A percentile compares a stretch with the other conserved stretches of the same genome.
Conservation (phyloP, 2,797 vertebrate genomes). For the Rousettus madagascariensis region DNA sequence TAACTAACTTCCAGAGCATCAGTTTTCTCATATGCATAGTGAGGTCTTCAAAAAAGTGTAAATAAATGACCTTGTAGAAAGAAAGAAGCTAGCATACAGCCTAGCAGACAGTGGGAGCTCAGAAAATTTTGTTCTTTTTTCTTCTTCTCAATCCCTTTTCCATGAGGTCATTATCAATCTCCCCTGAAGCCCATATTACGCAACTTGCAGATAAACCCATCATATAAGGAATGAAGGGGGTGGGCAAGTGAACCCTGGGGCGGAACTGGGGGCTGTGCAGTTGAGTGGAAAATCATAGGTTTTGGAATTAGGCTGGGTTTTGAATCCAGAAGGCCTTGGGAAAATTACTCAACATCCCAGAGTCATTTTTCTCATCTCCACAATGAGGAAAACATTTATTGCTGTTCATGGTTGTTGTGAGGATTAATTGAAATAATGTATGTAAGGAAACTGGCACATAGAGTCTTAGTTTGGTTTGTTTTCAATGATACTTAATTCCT, state of each 20-base stretch:
- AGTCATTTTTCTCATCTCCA: neutral
- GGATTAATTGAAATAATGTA: slow-evolving; percentile 17
- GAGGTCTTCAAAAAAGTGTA: neutral
- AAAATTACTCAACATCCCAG: slow-evolving; percentile 3
- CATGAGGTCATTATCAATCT: slow-evolving; percentile 17
- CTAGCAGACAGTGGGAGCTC: neutral
- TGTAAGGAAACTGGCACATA: neutral
- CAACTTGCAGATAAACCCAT: slow-evolving; percentile 54
- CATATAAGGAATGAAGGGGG: slow-evolving; percentile 45
- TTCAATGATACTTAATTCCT: neutral
- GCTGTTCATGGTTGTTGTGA: neutral
- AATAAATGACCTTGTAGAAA: neutral
- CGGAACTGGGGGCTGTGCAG: neutral
- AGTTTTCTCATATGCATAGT: neutral
- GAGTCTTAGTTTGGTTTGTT: neutral
- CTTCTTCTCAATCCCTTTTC: neutral
- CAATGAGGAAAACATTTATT: neutral
- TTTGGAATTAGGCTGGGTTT: slow-evolving; percentile 22
- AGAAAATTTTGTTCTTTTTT: neutral
- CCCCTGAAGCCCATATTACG: neutral
- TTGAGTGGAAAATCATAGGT: neutral
- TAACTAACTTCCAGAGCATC: neutral
- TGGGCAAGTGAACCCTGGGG: neutral
- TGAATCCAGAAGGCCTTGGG: neutral
- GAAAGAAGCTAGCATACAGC: neutral